A percentile compares a stretch with the other conserved stretches of the same genome.
Conservation (phyloP, 2,888 invertebrate species). For the Maniola hyperantus region DNA sequence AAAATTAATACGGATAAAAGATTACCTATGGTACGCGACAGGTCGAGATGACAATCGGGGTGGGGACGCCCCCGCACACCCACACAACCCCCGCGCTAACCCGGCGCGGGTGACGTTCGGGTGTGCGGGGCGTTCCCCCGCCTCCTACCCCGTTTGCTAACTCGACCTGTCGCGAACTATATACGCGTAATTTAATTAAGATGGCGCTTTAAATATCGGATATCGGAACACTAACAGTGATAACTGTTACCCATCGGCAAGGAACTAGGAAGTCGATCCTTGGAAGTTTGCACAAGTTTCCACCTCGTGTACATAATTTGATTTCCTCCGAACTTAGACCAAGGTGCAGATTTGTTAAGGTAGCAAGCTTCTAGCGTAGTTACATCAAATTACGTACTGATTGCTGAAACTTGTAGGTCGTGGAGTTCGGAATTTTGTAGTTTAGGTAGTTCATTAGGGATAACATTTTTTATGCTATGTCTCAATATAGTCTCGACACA, state of each 20-base stretch:
- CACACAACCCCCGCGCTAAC: too few species aligned
- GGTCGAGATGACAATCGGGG: too few species aligned
- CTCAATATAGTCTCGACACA: too few species aligned
- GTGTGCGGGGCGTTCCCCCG: too few species aligned
- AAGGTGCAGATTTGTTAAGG: slow-evolving; percentile 21
- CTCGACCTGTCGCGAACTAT: too few species aligned
- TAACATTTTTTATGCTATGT: background rate
- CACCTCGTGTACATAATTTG: slow-evolving; percentile 32
- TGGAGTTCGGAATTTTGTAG: background rate
- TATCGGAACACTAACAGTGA: background rate
- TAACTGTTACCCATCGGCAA: background rate
- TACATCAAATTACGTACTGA: slow-evolving; percentile 8
- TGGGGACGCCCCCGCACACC: too few species aligned
- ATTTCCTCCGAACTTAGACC: slow-evolving; percentile 31
- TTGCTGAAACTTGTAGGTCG: slow-evolving; percentile 1
- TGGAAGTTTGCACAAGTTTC: slow-evolving; percentile 29
- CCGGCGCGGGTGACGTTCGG: too few species aligned
- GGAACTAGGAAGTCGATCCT: background rate
- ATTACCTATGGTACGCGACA: too few species aligned
- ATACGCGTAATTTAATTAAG: background rate
- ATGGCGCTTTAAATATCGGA: background rate
- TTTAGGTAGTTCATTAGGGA: background rate
- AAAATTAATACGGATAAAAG: too few species aligned
- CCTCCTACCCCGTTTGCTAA: too few species aligned
- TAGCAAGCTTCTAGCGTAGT: background rate